phyloP scores from a whole-genome alignment of 2,113 vertebrate genomes.

The Eulacestoma nigropectus region DNA sequence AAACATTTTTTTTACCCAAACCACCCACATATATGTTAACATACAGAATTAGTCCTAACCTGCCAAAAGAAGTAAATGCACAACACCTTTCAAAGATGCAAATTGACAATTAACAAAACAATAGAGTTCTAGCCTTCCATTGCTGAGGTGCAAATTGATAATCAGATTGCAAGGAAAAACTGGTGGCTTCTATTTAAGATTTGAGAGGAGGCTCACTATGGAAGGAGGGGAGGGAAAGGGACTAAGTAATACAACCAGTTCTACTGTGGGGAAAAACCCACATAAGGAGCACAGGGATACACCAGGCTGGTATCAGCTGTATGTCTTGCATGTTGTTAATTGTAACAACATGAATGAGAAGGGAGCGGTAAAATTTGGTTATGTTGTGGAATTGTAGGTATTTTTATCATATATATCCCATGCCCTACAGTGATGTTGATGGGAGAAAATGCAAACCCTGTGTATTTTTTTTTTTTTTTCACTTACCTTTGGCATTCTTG shows the following conservation, averaged over 20 bases:
- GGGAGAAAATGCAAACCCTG: not conserved
- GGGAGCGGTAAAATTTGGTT: not conserved
- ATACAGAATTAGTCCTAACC: slow-evolving; percentile 76
- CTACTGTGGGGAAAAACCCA: not conserved
- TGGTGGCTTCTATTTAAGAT: slow-evolving; percentile 63
- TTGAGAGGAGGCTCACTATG: slow-evolving; percentile 53
- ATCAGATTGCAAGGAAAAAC: slow-evolving; percentile 61
- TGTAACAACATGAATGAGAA: not conserved
- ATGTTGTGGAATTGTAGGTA: not conserved
- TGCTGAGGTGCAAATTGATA: slow-evolving; percentile 80
- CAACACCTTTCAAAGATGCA: slow-evolving; percentile 81
- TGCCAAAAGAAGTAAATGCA: slow-evolving; percentile 68
- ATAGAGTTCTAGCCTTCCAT: slow-evolving; percentile 70
- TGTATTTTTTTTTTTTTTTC: not conserved
- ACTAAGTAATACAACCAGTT: not conserved
- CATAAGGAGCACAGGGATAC: not conserved
- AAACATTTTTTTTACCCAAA: not conserved
- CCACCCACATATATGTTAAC: slow-evolving; percentile 60
- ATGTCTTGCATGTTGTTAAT: not conserved
- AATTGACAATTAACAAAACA: slow-evolving; percentile 84
- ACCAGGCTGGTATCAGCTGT: not conserved
- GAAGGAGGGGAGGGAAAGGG: slow-evolving; percentile 23
- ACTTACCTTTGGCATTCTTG: not conserved
- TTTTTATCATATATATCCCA: not conserved
- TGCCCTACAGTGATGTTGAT: not conserved